Evolutionary conservation across 2,888 invertebrate species (phyloP).

Genomic region (Camponotus fellah): DNA sequence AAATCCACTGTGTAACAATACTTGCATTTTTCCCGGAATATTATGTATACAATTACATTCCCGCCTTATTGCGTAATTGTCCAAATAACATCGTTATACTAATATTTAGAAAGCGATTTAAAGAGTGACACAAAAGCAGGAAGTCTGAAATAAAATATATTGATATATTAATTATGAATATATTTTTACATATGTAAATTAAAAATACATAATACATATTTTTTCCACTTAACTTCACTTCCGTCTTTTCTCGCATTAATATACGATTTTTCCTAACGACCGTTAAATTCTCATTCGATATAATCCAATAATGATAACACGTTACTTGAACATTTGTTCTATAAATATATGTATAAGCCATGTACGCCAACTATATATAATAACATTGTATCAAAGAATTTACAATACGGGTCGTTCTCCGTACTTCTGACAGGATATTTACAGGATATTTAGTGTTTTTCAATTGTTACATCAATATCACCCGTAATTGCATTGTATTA

Average conservation of each 20-base stretch:
- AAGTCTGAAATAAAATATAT: not conserved
- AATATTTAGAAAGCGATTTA: not conserved
- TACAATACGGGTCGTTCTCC: not conserved
- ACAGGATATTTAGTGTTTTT: not conserved
- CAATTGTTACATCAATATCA: slow-evolving; percentile 2
- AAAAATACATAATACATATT: slow-evolving; percentile 25
- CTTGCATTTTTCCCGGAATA: not conserved
- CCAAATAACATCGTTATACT: not conserved
- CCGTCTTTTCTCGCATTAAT: not conserved
- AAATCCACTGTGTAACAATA: not conserved
- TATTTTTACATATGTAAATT: slow-evolving; percentile 40
- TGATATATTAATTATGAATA: slow-evolving; percentile 43
- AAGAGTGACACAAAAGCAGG: not conserved
- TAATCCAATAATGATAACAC: slow-evolving; percentile 15
- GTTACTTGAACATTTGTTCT: not conserved
- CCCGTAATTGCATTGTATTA: slow-evolving; percentile 15
- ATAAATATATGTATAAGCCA: slow-evolving; percentile 49
- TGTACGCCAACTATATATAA: slow-evolving; percentile 19
- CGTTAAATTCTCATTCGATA: slow-evolving; percentile 18
- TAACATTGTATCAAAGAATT: slow-evolving; percentile 52
- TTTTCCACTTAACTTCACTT: slow-evolving; percentile 1
- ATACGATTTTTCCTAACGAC: slow-evolving; percentile 14
- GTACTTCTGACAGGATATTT: slow-evolving; percentile 15
- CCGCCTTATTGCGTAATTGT: not conserved
- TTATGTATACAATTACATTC: not conserved